Evolutionary conservation across 2,888 invertebrate genomes (phyloP).

Genomic region (Rhynchonema sp.): DNA sequence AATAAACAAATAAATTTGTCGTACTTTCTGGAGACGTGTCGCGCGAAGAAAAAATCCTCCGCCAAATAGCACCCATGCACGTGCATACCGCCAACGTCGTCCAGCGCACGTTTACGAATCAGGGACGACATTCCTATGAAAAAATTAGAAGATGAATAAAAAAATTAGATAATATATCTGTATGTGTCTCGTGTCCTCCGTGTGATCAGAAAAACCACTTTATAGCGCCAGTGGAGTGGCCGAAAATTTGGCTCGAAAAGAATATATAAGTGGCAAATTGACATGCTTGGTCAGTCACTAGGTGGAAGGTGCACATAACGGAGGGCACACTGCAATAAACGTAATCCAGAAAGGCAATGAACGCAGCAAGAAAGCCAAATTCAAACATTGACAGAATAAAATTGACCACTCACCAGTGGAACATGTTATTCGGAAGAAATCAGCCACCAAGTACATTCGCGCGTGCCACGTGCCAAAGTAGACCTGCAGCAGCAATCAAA

Average conservation of each 20-base stretch:
- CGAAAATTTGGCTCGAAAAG: too few relatives aligned
- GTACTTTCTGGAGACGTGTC: constrained; percentile 44
- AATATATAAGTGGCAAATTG: too few relatives aligned
- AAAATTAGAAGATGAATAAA: not conserved
- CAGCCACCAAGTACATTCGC: constrained; percentile 76
- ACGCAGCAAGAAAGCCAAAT: too few relatives aligned
- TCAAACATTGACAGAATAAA: not conserved
- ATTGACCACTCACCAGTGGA: constrained; percentile 51
- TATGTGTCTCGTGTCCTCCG: too few relatives aligned
- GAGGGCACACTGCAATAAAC: too few relatives aligned
- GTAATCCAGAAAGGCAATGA: too few relatives aligned
- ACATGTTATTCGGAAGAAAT: constrained; percentile 76
- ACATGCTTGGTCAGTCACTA: too few relatives aligned
- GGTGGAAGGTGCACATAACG: too few relatives aligned
- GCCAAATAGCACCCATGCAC: constrained; percentile 82
- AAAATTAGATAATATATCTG: not conserved
- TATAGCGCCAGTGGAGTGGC: too few relatives aligned
- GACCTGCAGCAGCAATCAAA: too few relatives aligned
- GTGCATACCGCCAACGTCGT: constrained; percentile 73
- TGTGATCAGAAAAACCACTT: too few relatives aligned
- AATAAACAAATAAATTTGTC: too few relatives aligned
- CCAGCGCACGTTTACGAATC: constrained; percentile 64
- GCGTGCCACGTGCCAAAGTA: constrained; percentile 95
- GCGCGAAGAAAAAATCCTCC: constrained; percentile 93
- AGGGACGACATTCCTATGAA: constrained; percentile 60